phyloP scores from a whole-genome alignment of 2,113 vertebrate species.

The Chaetorhynchus papuensis region DNA sequence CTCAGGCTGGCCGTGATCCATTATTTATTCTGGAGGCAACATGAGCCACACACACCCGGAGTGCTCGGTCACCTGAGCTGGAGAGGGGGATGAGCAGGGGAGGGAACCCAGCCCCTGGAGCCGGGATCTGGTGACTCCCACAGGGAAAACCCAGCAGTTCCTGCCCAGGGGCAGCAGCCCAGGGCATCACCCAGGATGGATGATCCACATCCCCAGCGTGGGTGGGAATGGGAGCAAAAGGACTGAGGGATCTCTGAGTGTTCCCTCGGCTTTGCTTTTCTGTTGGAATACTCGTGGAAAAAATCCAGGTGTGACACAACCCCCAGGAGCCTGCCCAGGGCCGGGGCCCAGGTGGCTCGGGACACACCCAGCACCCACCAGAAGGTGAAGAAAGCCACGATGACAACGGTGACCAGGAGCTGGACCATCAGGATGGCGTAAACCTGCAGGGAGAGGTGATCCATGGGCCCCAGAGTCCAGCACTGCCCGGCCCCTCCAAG shows the following conservation, averaged over 20 bases:
- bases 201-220: accelerated
- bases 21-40: slow-evolving; percentile 24
- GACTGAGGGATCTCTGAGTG: not conserved
- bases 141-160: not conserved
- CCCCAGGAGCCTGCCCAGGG: not conserved
- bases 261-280: not conserved
- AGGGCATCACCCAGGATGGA: not conserved
- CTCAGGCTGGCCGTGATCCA: not conserved
- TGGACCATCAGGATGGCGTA: slow-evolving; percentile 88
- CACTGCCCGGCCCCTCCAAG: not conserved
- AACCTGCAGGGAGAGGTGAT: slow-evolving; percentile 72
- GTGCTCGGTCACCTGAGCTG: not conserved
- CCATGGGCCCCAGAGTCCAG: accelerated
- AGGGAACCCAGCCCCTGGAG: not conserved
- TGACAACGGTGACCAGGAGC: slow-evolving; percentile 81
- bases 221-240: not conserved
- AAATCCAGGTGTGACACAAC: not conserved
- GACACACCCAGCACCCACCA: slow-evolving; percentile 73
- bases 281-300: not conserved
- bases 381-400: slow-evolving; percentile 92
- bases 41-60: not conserved
- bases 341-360: not conserved
- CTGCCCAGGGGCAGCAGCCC: not conserved
- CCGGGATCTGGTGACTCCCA: not conserved
- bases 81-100: not conserved